Evolutionary conservation across 64 coral and sea anemone genomes (phyloP).

Genomic region (Dendronephthya gigantea): DNA sequence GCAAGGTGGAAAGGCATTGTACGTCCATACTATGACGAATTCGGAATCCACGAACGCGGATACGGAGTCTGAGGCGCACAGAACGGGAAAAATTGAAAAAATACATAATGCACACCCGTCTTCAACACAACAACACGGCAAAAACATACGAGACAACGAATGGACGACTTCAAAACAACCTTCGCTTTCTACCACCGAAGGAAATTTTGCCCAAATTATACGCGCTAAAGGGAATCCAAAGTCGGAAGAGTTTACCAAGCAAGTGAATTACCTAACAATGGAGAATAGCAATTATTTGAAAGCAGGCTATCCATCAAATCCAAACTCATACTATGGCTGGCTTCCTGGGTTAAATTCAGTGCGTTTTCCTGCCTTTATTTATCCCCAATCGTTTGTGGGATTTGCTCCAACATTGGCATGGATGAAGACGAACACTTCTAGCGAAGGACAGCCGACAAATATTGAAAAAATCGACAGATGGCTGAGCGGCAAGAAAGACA

Average conservation of each 20-base stretch:
- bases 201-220: not conserved
- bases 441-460: not conserved
- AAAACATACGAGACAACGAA: not conserved
- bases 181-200: not conserved
- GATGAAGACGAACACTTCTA: not conserved
- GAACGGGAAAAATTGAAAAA: not conserved
- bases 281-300: not conserved
- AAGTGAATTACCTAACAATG: not conserved
- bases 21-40: not conserved
- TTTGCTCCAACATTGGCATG: not conserved
- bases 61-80: not conserved
- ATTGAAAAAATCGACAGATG: not conserved
- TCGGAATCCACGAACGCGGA: not conserved
- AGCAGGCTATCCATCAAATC: not conserved
- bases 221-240: not conserved
- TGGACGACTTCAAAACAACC: not conserved
- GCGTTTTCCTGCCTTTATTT: not conserved
- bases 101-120: not conserved
- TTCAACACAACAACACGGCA: not conserved
- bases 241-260: not conserved
- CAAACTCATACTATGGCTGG: not conserved
- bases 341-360: not conserved
- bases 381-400: not conserved
- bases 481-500: not conserved
- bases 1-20: not conserved